A percentile compares a stretch with the other conserved stretches of the same genome.
Evolutionary conservation across 2,797 vertebrate species (phyloP).

Genomic region (Gymnoscopelus microlampas): DNA sequence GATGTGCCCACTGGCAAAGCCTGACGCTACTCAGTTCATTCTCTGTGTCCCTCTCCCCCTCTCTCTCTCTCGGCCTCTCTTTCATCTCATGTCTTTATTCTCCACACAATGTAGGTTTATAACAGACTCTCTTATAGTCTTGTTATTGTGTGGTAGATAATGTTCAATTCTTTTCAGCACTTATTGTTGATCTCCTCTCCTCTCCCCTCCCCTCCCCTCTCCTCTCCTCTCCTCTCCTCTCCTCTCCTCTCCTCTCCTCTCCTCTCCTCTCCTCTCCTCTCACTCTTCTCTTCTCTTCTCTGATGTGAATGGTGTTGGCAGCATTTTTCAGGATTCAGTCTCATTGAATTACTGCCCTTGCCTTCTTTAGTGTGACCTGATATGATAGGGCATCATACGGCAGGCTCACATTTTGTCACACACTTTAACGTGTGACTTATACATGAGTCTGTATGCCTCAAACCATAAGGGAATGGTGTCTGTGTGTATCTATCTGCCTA

Average conservation of each 20-base stretch:
- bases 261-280: neutral
- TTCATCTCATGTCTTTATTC: neutral
- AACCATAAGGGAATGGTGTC: conserved; percentile 57
- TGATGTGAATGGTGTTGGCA: conserved; percentile 70
- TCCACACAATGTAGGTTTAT: too few species aligned
- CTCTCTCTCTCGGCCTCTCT: conserved; percentile 52
- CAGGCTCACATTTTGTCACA: conserved; percentile 64
- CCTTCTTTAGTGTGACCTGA: conserved; percentile 60
- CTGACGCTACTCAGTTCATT: conserved; percentile 57
- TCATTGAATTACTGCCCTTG: conserved; percentile 64
- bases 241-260: conserved; percentile 78
- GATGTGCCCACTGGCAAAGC: conserved; percentile 82
- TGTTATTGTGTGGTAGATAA: conserved; percentile 59
- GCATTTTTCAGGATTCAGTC: conserved; percentile 77
- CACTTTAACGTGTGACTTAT: conserved; percentile 56
- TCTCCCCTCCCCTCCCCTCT: conserved; percentile 60
- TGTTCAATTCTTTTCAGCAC: conserved; percentile 53
- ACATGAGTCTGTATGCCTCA: conserved; percentile 71
- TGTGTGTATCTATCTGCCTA: conserved; percentile 45
- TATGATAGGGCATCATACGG: conserved; percentile 61
- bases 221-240: conserved; percentile 45
- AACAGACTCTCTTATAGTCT: too few species aligned
- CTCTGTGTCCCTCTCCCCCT: conserved; percentile 59
- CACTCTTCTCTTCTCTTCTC: conserved; percentile 22
- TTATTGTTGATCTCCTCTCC: conserved; percentile 48